phyloP scores from a whole-genome alignment of 2,888 invertebrate species.

The Mimas tiliae region DNA sequence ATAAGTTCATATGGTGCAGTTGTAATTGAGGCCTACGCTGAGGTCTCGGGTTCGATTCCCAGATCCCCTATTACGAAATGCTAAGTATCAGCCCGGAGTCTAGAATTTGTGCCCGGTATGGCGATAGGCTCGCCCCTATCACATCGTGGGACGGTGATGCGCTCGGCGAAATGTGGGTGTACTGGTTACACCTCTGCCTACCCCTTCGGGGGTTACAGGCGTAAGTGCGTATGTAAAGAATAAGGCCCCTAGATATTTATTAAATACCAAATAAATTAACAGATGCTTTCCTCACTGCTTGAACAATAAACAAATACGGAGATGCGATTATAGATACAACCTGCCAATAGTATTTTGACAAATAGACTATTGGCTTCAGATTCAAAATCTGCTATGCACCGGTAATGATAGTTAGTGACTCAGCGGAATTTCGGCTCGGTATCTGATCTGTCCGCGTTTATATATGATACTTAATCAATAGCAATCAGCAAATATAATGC shows the following conservation, averaged over 20 bases:
- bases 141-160: no score
- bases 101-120: no score
- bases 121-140: no score
- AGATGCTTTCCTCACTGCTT: neutral
- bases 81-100: no score
- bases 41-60: no score
- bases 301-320: conserved; percentile 6
- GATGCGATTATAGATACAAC: conserved; percentile 27
- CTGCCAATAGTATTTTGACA: conserved; percentile 51
- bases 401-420: conserved; percentile 42
- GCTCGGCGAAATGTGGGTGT: no score
- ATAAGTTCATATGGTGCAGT: no score
- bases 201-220: no score
- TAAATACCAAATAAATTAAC: neutral
- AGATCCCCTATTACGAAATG: no score
- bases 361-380: conserved; percentile 49
- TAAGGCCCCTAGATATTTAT: neutral
- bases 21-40: no score
- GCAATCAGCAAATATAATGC: conserved; percentile 20
- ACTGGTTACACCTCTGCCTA: no score
- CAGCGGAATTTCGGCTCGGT: conserved; percentile 35
- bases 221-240: no score
- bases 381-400: conserved; percentile 41
- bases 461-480: conserved; percentile 18
- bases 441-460: neutral